A percentile compares a stretch with the other conserved stretches of the same genome.
phyloP scores from a whole-genome alignment of 2,888 invertebrate species.

The Lochmaea crataegi region DNA sequence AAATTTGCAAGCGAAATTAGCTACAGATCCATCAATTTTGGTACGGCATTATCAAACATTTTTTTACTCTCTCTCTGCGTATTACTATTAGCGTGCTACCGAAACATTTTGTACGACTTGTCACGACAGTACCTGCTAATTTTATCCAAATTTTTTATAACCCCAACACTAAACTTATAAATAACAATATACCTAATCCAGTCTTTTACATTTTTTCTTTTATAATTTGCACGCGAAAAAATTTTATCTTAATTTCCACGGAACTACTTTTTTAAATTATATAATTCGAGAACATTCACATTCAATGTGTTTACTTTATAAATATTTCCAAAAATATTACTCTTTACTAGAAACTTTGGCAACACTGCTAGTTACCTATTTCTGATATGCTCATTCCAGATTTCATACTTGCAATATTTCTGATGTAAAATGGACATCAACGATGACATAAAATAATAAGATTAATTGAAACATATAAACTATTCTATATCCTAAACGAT shows the following conservation, averaged over 20 bases:
- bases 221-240: background rate
- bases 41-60: slow-evolving; percentile 47
- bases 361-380: no score
- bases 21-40: slow-evolving; percentile 47
- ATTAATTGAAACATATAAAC: background rate
- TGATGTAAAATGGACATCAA: no score
- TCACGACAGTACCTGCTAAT: slow-evolving; percentile 16
- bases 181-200: background rate
- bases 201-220: background rate
- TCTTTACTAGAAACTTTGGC: no score
- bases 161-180: background rate
- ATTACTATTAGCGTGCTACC: slow-evolving; percentile 26
- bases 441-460: background rate
- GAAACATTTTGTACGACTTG: slow-evolving; percentile 13
- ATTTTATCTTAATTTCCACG: no score
- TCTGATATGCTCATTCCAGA: background rate
- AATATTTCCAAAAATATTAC: no score
- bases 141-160: slow-evolving; percentile 4
- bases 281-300: no score
- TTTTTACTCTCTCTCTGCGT: slow-evolving; percentile 36
- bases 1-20: slow-evolving; percentile 59
- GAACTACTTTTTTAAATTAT: no score
- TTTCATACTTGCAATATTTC: background rate
- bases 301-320: no score
- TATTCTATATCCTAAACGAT: background rate